Evolutionary conservation across 2,113 vertebrate species (phyloP).

Genomic region (Pygoscelis adeliae): DNA sequence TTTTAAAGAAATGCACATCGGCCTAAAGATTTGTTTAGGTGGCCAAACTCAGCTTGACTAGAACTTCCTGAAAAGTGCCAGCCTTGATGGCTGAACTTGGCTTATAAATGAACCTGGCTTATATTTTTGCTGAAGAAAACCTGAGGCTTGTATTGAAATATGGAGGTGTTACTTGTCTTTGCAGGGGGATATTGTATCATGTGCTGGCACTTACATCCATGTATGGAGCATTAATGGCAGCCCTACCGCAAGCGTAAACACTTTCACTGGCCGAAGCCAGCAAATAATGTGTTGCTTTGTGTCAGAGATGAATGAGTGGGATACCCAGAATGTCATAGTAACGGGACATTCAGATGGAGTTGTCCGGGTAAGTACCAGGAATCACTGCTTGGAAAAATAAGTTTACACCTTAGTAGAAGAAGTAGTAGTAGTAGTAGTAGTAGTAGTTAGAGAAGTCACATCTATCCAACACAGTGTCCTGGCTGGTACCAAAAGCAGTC

Average conservation of each 20-base stretch:
- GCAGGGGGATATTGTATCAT: conserved; percentile 95
- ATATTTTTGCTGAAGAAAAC: not conserved
- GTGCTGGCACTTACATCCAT: conserved; percentile 93
- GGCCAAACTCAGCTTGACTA: not conserved
- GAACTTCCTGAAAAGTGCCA: not conserved
- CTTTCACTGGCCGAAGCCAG: conserved; percentile 95
- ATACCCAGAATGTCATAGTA: conserved; percentile 97
- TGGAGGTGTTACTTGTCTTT: not conserved
- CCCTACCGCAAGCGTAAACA: conserved; percentile 93
- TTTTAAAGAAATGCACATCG: rapidly evolving
- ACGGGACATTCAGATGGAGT: conserved; percentile 96
- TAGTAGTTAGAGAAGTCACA: not conserved
- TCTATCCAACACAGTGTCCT: not conserved
- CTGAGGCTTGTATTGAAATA: not conserved
- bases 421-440: not conserved
- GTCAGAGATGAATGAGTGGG: conserved; percentile 99
- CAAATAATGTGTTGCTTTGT: conserved; percentile 96
- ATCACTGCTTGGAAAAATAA: not conserved
- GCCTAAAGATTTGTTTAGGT: not conserved
- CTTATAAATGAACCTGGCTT: not conserved
- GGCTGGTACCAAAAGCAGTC: not conserved
- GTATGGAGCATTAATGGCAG: conserved; percentile 99
- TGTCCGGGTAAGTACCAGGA: conserved; percentile 83
- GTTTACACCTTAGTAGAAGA: not conserved
- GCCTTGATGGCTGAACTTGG: not conserved